Evolutionary conservation across 2,888 invertebrate genomes (phyloP), one percentile per base, ranked within the genome.

Genomic region (Pharmacophagus antenor): DNA sequence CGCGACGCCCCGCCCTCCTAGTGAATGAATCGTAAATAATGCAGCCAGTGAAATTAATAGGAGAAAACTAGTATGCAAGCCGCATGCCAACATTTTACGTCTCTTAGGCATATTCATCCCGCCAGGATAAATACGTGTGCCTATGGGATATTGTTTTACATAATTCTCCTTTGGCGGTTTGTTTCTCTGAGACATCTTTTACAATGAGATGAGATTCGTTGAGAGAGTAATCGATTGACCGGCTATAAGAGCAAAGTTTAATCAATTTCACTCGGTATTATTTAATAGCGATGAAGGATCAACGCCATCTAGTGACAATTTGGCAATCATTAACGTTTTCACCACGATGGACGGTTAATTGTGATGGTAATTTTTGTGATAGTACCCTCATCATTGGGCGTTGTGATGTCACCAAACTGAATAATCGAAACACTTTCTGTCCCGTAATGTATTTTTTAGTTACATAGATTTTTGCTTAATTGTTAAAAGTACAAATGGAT

Each of bases 1-100:
- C 42, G 5, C 7, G 41, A 27, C 27, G 22, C 31, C 31, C 31
- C 17, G 8, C 27, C 10, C 52, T n/a, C 47, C 48, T 56, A 53
- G 56, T 48, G 25, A 2, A 52, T 1, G n/a, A 22, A 21, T 23
- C 15, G 31, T 48, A 56, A 37, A 56, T 48, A 48, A 53, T 25
- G 20, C 22, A 10, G 2, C 21, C 3, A 8, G 22, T 48, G 48
- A 48, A 48, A 56, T 18, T 47, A 2, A 37, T n/a, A 50, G 18
- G 18, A 18, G n/a, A 15, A 15, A 37, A n/a, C 37, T n/a, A 37
- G 37, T n/a, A 37, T n/a, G 0, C n/a, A n/a, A n/a, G n/a, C n/a
- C 15, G 15, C 15, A 37, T 8, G 37, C 31, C 2, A 2, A 7
- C 12, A 7, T 8, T 0, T 15, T 12, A 15, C 31, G 31, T 7